A percentile compares a stretch with the other conserved stretches of the same genome.
These are phyloP conservation scores for Gallinago nigripennis DNA, from an alignment of 2,797 vertebrate genomes.

Conservation along the genomic window DNA sequence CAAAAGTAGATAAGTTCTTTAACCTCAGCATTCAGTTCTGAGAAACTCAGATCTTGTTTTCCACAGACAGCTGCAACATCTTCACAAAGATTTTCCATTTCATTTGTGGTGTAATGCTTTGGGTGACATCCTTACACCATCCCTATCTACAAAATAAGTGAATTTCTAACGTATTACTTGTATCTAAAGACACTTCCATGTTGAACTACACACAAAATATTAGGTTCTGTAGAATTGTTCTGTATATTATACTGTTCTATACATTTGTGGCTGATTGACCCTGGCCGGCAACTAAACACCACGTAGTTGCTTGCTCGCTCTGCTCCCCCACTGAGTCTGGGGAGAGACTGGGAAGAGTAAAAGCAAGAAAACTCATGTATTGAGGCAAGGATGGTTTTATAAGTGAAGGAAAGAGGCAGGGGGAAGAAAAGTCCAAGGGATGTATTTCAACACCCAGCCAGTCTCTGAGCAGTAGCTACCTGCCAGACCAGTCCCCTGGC, in stretches of 20 bases:
- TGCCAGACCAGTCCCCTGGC: not conserved
- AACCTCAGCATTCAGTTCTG: not conserved
- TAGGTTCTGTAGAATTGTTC: not conserved
- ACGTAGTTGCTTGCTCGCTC: not conserved
- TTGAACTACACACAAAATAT: not conserved
- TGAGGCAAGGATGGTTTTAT: not conserved
- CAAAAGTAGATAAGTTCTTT: not conserved
- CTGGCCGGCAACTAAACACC: not conserved
- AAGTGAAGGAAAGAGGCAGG: not conserved
- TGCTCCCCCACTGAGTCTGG: not conserved
- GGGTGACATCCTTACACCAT: not conserved
- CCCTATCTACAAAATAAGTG: not conserved
- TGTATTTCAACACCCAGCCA: not conserved
- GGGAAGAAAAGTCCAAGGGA: not conserved
- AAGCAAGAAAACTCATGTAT: not conserved
- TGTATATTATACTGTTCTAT: not conserved
- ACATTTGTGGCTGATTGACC: not conserved
- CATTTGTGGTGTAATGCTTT: not conserved
- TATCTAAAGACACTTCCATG: not conserved
- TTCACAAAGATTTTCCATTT: not conserved
- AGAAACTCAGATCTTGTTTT: not conserved
- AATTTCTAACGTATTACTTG: not conserved
- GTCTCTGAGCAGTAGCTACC: not conserved
- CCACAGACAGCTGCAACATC: not conserved
- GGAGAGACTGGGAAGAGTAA: not conserved